Percentiles rank a stretch among this genome's conserved stretches.
These are phyloP conservation scores for Phenganax stokvisi DNA, from an alignment of 92 coral and sea anemone species.

Conservation along the genomic window DNA sequence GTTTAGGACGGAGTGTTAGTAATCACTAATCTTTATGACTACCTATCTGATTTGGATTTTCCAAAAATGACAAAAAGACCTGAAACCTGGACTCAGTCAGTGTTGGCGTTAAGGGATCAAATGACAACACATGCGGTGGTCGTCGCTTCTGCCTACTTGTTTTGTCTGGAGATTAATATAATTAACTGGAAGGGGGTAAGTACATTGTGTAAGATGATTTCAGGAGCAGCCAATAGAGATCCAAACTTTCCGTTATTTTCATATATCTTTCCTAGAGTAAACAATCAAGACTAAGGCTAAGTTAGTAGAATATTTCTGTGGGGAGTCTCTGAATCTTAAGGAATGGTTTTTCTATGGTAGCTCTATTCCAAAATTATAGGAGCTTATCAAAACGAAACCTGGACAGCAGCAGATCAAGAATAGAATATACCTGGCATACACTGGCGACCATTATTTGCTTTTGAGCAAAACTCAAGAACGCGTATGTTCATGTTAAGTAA, in stretches of 20 bases:
- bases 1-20: too few species aligned
- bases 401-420: not conserved
- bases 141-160: not conserved
- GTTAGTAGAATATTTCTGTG: too few species aligned
- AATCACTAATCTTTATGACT: too few species aligned
- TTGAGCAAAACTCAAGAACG: not conserved
- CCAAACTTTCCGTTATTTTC: too few species aligned
- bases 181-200: constrained; percentile 21
- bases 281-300: too few species aligned
- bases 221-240: too few species aligned
- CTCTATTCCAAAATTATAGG: not conserved
- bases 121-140: constrained; percentile 26
- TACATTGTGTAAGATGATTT: not conserved
- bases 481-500: not conserved
- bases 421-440: constrained; percentile 32
- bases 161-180: constrained; percentile 6
- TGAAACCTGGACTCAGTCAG: too few species aligned
- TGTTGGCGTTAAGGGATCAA: constrained; percentile 7
- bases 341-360: too few species aligned
- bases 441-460: constrained; percentile 40
- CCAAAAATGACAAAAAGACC: too few species aligned
- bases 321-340: too few species aligned
- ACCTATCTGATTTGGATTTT: too few species aligned
- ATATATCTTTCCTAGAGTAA: too few species aligned
- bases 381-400: not conserved